Evolutionary conservation across 2,888 invertebrate species (phyloP).

Genomic region (Platynereis dumerilii): DNA sequence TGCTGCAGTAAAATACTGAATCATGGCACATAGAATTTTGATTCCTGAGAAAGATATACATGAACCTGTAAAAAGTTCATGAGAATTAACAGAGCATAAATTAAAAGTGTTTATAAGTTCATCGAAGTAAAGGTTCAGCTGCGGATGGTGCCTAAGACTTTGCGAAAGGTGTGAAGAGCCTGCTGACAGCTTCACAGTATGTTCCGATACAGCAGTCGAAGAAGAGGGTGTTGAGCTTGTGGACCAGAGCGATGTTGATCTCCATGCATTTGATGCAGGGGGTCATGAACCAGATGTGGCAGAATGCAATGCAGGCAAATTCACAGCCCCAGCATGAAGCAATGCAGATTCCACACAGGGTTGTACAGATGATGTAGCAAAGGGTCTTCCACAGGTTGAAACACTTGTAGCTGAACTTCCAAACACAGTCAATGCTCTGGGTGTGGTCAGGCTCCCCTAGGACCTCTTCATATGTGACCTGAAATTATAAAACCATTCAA

Average conservation of each 20-base stretch:
- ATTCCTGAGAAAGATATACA: too few relatives aligned
- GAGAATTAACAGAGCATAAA: too few relatives aligned
- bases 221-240: slow-evolving; percentile 30
- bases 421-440: slow-evolving; percentile 71
- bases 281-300: slow-evolving; percentile 76
- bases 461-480: slow-evolving; percentile 65
- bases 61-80: too few relatives aligned
- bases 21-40: too few relatives aligned
- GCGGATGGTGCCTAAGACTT: too few relatives aligned
- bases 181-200: slow-evolving; percentile 38
- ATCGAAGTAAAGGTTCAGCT: too few relatives aligned
- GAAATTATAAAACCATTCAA: too few relatives aligned
- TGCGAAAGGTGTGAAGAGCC: slow-evolving; percentile 37
- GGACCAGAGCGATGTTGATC: slow-evolving; percentile 67
- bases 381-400: slow-evolving; percentile 72
- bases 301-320: slow-evolving; percentile 66
- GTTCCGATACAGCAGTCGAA: slow-evolving; percentile 39
- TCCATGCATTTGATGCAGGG: slow-evolving; percentile 73
- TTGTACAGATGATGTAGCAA: slow-evolving; percentile 74
- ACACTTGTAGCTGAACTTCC: slow-evolving; percentile 73
- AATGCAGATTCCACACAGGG: slow-evolving; percentile 72
- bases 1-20: too few relatives aligned
- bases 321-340: slow-evolving; percentile 68
- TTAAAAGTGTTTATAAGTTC: too few relatives aligned
- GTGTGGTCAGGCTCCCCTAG: slow-evolving; percentile 44